These are phyloP conservation scores for Tichodroma muraria DNA, from an alignment of 2,113 vertebrate species.

Conservation along the genomic window DNA sequence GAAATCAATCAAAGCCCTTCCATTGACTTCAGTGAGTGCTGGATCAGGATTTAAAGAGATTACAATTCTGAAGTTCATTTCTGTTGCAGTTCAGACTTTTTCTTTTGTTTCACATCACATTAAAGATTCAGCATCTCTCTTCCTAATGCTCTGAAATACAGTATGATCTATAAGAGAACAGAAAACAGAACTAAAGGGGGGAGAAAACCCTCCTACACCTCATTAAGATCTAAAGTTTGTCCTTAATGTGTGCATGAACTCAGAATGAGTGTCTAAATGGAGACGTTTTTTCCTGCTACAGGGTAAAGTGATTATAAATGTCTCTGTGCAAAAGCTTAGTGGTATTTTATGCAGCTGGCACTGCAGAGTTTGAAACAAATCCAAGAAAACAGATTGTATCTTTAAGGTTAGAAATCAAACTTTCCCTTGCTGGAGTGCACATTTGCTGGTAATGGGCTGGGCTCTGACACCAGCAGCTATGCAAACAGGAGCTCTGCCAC, in stretches of 20 bases:
- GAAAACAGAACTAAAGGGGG: background rate
- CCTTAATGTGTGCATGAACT: slow-evolving; percentile 51
- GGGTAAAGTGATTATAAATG: slow-evolving; percentile 59
- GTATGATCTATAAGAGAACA: background rate
- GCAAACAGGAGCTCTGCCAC: background rate
- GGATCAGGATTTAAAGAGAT: slow-evolving; percentile 17
- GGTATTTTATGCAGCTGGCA: slow-evolving; percentile 47
- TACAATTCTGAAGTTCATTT: background rate
- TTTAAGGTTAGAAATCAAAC: slow-evolving; percentile 48
- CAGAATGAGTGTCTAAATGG: slow-evolving; percentile 45
- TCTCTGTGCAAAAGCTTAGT: slow-evolving; percentile 45
- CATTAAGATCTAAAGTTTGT: slow-evolving; percentile 53
- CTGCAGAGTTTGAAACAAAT: slow-evolving; percentile 48
- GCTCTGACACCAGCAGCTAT: background rate
- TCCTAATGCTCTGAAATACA: slow-evolving; percentile 18
- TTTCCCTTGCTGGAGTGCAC: background rate
- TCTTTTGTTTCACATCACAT: slow-evolving; percentile 37
- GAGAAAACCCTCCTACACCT: background rate
- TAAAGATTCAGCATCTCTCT: slow-evolving; percentile 16
- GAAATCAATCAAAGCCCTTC: slow-evolving; percentile 35
- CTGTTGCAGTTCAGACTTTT: background rate
- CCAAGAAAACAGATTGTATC: slow-evolving; percentile 58
- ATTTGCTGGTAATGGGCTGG: background rate
- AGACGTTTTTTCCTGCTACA: slow-evolving; percentile 47
- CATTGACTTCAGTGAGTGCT: background rate